These are phyloP conservation scores for Octomys mimax DNA, from an alignment of 2,797 vertebrate species.

Conservation along the genomic window DNA sequence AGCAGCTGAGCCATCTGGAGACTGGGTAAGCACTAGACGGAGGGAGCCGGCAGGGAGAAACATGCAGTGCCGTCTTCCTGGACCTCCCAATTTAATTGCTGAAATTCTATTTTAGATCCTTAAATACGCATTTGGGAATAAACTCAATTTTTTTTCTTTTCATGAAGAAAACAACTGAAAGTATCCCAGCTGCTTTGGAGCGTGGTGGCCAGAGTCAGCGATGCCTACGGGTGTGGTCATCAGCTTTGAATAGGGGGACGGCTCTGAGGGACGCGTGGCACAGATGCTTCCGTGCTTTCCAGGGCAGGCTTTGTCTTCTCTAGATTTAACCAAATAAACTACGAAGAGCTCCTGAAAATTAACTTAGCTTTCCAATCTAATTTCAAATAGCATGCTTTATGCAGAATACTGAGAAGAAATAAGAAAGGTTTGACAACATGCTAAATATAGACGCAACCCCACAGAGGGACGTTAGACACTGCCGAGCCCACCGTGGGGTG, in stretches of 20 bases:
- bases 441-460: neutral
- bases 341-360: conserved; percentile 23
- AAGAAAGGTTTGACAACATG: conserved; percentile 10
- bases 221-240: neutral
- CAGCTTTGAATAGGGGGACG: neutral
- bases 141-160: conserved; percentile 39
- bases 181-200: conserved; percentile 36
- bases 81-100: conserved; percentile 43
- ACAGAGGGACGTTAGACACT: neutral
- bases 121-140: conserved; percentile 57
- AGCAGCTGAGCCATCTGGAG: neutral
- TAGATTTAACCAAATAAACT: neutral
- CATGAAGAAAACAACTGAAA: conserved; percentile 33
- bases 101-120: conserved; percentile 57
- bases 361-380: conserved; percentile 36
- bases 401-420: conserved; percentile 5
- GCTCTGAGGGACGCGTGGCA: neutral
- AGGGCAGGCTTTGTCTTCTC: neutral
- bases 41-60: neutral
- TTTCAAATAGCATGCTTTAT: neutral
- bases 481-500: fast-evolving
- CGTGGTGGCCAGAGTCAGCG: conserved; percentile 35
- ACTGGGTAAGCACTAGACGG: neutral
- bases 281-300: neutral
- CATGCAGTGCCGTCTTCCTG: neutral